A percentile compares a stretch with the other conserved stretches of the same genome.
phyloP scores from a whole-genome alignment of 2,888 invertebrate genomes.

The Esperia sulphurella region DNA sequence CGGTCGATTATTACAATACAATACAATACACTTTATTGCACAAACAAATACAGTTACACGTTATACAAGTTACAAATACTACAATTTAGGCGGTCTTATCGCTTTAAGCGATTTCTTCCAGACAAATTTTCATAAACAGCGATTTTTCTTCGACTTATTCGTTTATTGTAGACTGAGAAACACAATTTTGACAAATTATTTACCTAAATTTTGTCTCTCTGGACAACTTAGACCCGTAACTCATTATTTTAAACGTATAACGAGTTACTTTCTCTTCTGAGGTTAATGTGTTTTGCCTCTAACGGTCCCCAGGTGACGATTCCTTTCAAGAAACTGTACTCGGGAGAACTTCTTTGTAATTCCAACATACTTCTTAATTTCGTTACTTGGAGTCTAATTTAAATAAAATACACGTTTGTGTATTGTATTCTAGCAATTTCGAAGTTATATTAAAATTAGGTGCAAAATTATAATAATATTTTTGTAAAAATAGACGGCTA shows the following conservation, averaged over 20 bases:
- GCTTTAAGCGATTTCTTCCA: too few species aligned
- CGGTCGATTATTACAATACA: too few species aligned
- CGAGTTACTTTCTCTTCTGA: not conserved
- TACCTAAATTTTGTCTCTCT: not conserved
- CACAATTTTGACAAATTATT: too few species aligned
- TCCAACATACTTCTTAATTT: slow-evolving; percentile 41
- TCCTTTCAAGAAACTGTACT: slow-evolving; percentile 37
- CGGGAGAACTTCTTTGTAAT: slow-evolving; percentile 37
- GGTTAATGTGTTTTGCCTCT: slow-evolving; percentile 19
- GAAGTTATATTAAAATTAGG: not conserved
- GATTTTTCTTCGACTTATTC: too few species aligned
- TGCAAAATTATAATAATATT: too few species aligned
- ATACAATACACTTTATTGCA: too few species aligned
- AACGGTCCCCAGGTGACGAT: slow-evolving; percentile 37
- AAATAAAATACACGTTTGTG: slow-evolving; percentile 31
- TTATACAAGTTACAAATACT: too few species aligned
- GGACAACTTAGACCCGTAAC: slow-evolving; percentile 1
- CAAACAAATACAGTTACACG: too few species aligned
- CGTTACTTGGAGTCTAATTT: slow-evolving; percentile 35
- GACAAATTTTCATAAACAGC: too few species aligned
- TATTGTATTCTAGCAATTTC: slow-evolving; percentile 5
- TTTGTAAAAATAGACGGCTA: not conserved
- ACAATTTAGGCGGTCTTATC: too few species aligned
- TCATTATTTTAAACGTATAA: slow-evolving; percentile 15
- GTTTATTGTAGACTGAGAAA: too few species aligned